A percentile compares a stretch with the other conserved stretches of the same genome.
Conservation (phyloP, 2,113 vertebrate species). For the Grus americana region DNA sequence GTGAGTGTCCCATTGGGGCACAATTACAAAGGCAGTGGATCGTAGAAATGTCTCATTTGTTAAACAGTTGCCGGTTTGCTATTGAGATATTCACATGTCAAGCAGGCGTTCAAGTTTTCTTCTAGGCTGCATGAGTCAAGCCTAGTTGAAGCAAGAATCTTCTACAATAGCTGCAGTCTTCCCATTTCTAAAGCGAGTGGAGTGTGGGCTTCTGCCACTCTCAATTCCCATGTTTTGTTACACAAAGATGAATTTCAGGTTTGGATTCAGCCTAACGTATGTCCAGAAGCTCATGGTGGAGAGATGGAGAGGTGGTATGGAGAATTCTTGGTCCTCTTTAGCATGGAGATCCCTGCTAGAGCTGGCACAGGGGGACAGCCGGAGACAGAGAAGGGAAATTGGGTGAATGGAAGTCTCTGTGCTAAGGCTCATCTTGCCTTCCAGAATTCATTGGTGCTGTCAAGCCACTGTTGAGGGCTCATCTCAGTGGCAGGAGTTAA, state of each 20-base stretch:
- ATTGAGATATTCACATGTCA: neutral
- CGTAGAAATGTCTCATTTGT: neutral
- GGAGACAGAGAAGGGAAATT: neutral
- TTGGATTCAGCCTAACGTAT: neutral
- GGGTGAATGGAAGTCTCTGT: neutral
- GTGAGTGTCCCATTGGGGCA: rapidly evolving
- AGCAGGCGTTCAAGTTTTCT: neutral
- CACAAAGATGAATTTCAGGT: neutral
- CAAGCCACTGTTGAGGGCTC: neutral
- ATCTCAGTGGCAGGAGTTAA: neutral
- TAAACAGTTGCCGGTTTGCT: neutral
- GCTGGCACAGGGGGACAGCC: neutral
- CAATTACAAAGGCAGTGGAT: neutral
- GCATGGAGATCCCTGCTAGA: neutral
- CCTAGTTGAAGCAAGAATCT: neutral
- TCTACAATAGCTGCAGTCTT: neutral
- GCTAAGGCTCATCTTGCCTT: neutral
- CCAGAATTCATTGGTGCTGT: neutral
- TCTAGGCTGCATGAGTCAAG: neutral
- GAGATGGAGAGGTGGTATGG: neutral
- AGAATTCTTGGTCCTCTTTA: neutral
- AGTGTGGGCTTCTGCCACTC: neutral
- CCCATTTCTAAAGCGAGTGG: neutral
- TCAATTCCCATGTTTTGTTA: neutral
- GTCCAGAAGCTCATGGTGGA: neutral